phyloP scores from a whole-genome alignment of 2,797 vertebrate species.

The Anas flavirostris region DNA sequence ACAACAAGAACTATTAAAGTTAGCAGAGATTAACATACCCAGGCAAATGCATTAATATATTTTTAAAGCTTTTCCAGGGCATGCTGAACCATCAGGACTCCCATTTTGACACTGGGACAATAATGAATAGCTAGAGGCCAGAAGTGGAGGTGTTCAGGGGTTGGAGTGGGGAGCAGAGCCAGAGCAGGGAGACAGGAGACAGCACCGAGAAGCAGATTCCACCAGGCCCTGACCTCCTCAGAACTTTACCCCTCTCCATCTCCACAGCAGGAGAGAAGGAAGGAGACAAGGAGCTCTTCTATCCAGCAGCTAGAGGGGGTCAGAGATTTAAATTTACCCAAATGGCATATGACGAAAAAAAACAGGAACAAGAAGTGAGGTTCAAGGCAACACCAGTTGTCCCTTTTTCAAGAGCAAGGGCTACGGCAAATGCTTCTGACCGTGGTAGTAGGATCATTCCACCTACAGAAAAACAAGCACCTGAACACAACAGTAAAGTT shows the following conservation, averaged over 20 bases:
- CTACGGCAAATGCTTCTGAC: background rate
- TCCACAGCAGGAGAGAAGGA: background rate
- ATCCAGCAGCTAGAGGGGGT: slow-evolving; percentile 38
- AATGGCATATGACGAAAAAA: background rate
- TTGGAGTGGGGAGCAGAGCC: background rate
- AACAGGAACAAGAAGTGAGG: background rate
- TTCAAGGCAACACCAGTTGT: background rate
- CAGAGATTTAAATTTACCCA: slow-evolving; percentile 33
- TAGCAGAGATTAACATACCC: background rate
- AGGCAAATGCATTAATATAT: background rate
- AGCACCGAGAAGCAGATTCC: background rate
- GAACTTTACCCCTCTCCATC: background rate
- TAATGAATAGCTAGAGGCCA: background rate
- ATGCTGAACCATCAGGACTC: background rate
- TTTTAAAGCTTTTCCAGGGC: background rate
- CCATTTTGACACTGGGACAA: background rate
- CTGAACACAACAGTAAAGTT: accelerated
- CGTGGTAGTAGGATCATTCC: background rate
- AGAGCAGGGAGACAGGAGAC: background rate
- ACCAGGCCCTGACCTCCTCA: background rate
- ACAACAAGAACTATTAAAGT: background rate
- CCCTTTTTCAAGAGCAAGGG: background rate
- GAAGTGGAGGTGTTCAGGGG: background rate
- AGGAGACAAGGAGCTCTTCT: background rate
- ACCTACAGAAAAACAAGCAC: background rate